Conservation (phyloP, 2,113 vertebrate genomes). For the Brachypteracias leptosomus region DNA sequence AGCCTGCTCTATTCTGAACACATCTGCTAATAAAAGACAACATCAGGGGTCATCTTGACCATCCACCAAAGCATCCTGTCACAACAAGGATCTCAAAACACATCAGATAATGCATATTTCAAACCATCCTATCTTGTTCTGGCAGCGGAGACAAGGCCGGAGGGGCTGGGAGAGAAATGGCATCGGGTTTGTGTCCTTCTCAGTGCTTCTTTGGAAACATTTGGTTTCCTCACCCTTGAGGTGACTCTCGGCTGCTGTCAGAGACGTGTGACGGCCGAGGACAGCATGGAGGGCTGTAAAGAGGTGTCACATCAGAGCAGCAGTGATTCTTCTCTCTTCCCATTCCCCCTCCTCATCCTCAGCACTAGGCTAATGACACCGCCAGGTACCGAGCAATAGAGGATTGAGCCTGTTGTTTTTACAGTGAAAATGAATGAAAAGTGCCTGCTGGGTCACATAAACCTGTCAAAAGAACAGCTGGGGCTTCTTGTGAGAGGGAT, state of each 20-base stretch:
- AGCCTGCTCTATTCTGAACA: not conserved
- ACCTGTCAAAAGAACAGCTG: slow-evolving; percentile 27
- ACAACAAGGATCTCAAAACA: not conserved
- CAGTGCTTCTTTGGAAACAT: not conserved
- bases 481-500: slow-evolving; percentile 14
- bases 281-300: not conserved
- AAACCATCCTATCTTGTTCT: not conserved
- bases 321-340: not conserved
- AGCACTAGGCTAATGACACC: not conserved
- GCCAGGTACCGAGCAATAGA: not conserved
- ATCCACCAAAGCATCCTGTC: not conserved
- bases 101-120: not conserved
- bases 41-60: not conserved
- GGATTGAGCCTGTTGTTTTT: slow-evolving; percentile 31
- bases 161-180: not conserved
- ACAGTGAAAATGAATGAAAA: slow-evolving; percentile 32
- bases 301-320: not conserved
- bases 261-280: not conserved
- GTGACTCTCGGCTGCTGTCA: not conserved
- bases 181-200: not conserved
- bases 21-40: not conserved
- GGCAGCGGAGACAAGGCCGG: not conserved
- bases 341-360: not conserved
- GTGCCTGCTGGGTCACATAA: slow-evolving; percentile 55
- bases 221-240: slow-evolving; percentile 3